Percentiles rank a stretch among this genome's conserved stretches.
phyloP scores from a whole-genome alignment of 2,888 invertebrate genomes.

The Cyaniris semiargus region DNA sequence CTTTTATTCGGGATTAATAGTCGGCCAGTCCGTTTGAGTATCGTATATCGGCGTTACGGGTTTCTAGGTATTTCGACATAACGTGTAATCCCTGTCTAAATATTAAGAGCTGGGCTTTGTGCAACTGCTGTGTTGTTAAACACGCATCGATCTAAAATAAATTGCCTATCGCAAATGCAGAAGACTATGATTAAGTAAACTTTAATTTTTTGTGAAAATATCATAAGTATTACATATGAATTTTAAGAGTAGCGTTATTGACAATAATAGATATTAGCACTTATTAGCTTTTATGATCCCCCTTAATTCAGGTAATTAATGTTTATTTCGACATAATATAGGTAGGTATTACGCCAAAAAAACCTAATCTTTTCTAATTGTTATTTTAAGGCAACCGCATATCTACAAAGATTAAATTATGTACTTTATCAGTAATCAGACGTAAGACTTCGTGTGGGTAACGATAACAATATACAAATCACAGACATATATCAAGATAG shows the following conservation, averaged over 20 bases:
- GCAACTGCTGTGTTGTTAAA: neutral
- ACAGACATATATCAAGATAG: too few species aligned
- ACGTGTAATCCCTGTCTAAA: neutral
- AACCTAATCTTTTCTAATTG: neutral
- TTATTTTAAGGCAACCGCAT: neutral
- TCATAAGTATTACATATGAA: too few species aligned
- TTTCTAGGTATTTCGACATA: constrained; percentile 14
- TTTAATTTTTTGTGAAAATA: too few species aligned
- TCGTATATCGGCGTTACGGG: neutral
- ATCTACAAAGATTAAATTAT: neutral
- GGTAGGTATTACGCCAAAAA: too few species aligned
- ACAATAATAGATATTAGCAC: too few species aligned
- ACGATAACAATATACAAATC: neutral
- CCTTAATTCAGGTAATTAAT: too few species aligned
- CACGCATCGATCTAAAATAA: too few species aligned
- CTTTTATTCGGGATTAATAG: neutral
- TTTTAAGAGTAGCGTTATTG: too few species aligned
- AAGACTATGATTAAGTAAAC: too few species aligned
- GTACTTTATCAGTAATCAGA: neutral
- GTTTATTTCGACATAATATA: too few species aligned
- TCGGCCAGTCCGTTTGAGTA: neutral
- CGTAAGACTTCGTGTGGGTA: neutral
- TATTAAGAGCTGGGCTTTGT: neutral
- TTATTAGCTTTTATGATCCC: too few species aligned
- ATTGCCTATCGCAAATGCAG: too few species aligned